Conservation (phyloP, 92 coral and sea anemone species). For the Paragorgia papillata region DNA sequence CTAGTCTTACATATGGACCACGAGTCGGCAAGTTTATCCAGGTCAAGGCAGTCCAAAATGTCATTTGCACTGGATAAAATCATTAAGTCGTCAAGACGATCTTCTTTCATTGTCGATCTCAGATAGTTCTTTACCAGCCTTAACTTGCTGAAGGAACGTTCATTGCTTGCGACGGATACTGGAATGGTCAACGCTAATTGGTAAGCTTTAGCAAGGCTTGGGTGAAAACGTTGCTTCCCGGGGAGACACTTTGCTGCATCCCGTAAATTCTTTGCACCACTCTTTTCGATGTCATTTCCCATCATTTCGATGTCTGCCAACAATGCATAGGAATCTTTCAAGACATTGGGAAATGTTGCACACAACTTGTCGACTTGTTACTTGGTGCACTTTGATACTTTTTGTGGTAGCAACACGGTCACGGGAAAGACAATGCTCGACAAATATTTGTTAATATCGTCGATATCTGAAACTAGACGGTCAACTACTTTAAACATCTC, state of each 20-base stretch:
- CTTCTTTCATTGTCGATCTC: conserved; percentile 25
- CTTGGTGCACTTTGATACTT: background rate
- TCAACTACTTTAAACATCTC: no score
- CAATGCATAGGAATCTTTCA: conserved; percentile 1
- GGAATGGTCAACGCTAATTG: conserved; percentile 19
- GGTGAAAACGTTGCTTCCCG: conserved; percentile 3
- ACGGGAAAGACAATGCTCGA: no score
- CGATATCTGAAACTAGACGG: no score
- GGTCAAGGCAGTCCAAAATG: conserved; percentile 6
- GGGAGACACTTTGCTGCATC: conserved; percentile 12
- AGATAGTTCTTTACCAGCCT: conserved; percentile 12
- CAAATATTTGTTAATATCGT: no score
- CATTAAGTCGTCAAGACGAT: conserved; percentile 8
- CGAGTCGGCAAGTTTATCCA: background rate
- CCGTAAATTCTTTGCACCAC: conserved; percentile 12
- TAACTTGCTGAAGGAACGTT: conserved; percentile 9
- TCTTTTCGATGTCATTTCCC: background rate
- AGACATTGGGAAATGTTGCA: background rate
- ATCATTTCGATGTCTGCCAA: background rate
- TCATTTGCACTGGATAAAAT: background rate
- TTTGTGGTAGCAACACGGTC: no score
- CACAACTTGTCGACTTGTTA: background rate
- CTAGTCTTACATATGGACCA: no score
- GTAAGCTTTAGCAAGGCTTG: conserved; percentile 16
- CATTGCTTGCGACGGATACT: conserved; percentile 12